Evolutionary conservation across 2,888 invertebrate species (phyloP), one percentile per base, ranked within the genome.

Genomic region (Coenonympha arcania): DNA sequence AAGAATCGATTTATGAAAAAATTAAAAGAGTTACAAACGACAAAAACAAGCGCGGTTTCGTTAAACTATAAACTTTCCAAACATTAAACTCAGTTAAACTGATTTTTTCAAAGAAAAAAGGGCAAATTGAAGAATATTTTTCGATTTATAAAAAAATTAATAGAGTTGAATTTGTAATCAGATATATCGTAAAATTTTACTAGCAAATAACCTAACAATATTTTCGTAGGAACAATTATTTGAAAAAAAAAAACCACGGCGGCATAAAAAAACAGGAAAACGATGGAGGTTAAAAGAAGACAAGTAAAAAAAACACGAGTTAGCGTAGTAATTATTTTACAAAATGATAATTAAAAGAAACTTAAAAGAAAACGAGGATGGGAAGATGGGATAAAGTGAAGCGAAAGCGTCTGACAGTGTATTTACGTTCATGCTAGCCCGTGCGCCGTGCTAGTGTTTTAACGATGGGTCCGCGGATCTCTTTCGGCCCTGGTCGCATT

Each of bases 401-500:
- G 64, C 64, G 53, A 54, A 60, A 53, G 55, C 52, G 37, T 53
- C 52, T 43, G 55, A 51, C 39, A 56, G 52, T 58, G 61, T 60
- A 59, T 60, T 54, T 55, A 48, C 52, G 60, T 60, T 64, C 78
- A 79, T 81, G 80, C 79, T 66, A 67, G 66, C 72, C 69, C 68
- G 77, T 79, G 79, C 73, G 60, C 60, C 68, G 71, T 74, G 74
- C 68, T 60, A 64, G 72, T 76, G 72, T 72, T 65, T n/a, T n/a
- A n/a, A 65, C 68, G 70, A 67, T 77, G 67, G 52, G 42, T 61
- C 62, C 65, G 58, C 63, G 59, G 75, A 77, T 84, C 83, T 85
- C 85, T 85, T 85, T 85, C 85, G 84, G 84, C 85, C 85, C 85
- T 85, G 85, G 84, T 85, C 66, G 68, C 79, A 80, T 82, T 82